A percentile compares a stretch with the other conserved stretches of the same genome.
Conservation (phyloP, 2,797 vertebrate species). For the Lerista edwardsae region DNA sequence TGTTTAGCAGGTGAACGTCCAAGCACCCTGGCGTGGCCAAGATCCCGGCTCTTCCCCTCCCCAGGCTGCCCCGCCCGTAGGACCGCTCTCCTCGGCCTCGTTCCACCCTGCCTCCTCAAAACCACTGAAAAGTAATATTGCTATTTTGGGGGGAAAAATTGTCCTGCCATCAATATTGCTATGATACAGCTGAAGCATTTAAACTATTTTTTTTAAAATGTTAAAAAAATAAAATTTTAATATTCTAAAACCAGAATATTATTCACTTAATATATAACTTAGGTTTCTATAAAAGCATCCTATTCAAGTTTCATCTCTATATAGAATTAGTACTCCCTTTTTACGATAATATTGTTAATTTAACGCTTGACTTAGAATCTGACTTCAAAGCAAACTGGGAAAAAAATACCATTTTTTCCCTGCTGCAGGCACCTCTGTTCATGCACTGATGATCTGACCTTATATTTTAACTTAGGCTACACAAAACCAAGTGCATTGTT, state of each 20-base stretch:
- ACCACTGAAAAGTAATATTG: not conserved
- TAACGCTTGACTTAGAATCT: slow-evolving; percentile 83
- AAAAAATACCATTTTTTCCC: slow-evolving; percentile 68
- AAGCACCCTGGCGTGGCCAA: no score
- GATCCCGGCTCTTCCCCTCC: no score
- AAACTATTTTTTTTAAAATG: slow-evolving; percentile 68
- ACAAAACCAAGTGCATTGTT: slow-evolving; percentile 59
- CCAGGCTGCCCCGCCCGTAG: no score
- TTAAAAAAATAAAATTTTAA: slow-evolving; percentile 43
- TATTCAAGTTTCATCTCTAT: slow-evolving; percentile 52
- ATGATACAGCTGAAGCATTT: slow-evolving; percentile 52
- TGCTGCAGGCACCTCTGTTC: slow-evolving; percentile 59
- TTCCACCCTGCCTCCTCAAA: not conserved
- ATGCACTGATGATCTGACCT: slow-evolving; percentile 64
- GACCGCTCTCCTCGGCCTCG: no score
- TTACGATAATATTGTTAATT: slow-evolving; percentile 82
- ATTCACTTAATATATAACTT: slow-evolving; percentile 64
- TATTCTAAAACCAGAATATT: slow-evolving; percentile 60
- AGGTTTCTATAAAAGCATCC: slow-evolving; percentile 66
- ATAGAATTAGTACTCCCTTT: slow-evolving; percentile 76
- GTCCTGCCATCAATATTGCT: slow-evolving; percentile 42
- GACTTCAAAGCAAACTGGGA: slow-evolving; percentile 81
- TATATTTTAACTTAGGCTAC: slow-evolving; percentile 68
- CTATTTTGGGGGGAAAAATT: slow-evolving; percentile 35
- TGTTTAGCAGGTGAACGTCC: no score